These are phyloP conservation scores for Metalampra italica DNA, from an alignment of 2,888 invertebrate species.

Conservation along the genomic window DNA sequence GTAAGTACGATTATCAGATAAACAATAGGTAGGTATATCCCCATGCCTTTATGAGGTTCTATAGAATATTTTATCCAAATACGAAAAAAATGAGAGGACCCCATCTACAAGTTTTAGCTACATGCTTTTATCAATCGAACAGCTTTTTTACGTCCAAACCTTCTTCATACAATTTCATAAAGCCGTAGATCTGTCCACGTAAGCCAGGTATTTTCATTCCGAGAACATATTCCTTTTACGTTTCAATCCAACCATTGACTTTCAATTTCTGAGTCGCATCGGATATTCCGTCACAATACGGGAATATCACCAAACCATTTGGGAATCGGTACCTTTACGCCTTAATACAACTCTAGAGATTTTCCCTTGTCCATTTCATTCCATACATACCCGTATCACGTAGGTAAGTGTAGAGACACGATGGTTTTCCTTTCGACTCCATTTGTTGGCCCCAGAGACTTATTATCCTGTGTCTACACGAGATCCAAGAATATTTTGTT, in stretches of 20 bases:
- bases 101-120: no score
- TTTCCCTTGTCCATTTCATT: constrained; percentile 65
- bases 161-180: background rate
- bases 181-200: background rate
- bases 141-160: background rate
- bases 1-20: no score
- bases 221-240: constrained; percentile 42
- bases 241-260: constrained; percentile 43
- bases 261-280: constrained; percentile 54
- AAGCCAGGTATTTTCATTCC: background rate
- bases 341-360: constrained; percentile 71
- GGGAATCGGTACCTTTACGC: constrained; percentile 62
- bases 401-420: constrained; percentile 58
- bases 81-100: no score
- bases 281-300: constrained; percentile 49
- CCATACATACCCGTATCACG: constrained; percentile 54
- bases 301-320: constrained; percentile 62
- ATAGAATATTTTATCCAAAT: no score
- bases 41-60: no score
- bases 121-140: background rate
- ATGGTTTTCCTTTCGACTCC: constrained; percentile 71
- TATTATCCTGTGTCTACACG: constrained; percentile 72
- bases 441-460: constrained; percentile 72
- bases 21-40: no score
- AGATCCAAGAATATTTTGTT: constrained; percentile 66